These are phyloP conservation scores for Escarpia spicata DNA, from an alignment of 2,888 invertebrate species.

Conservation along the genomic window DNA sequence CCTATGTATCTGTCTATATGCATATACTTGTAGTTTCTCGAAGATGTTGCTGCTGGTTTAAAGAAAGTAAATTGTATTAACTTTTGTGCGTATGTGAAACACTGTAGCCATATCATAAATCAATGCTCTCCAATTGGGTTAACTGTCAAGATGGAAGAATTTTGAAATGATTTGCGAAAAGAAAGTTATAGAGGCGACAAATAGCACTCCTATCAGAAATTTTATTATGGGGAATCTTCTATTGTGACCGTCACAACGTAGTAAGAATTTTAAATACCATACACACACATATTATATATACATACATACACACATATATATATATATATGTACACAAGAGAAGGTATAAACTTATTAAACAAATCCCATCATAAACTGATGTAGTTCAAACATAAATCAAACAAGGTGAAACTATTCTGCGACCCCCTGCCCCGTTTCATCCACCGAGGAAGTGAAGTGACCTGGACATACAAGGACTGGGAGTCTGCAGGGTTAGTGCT, in stretches of 20 bases:
- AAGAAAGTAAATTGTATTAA: not conserved
- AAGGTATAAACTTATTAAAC: constrained; percentile 16
- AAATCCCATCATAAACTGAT: constrained; percentile 5
- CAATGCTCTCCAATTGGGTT: not conserved
- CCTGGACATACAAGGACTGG: not conserved
- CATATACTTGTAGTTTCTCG: not conserved
- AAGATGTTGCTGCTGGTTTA: not conserved
- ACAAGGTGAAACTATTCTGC: not conserved
- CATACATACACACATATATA: not conserved
- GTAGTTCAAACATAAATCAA: constrained; percentile 16
- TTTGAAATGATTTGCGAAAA: not conserved
- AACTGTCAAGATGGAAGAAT: not conserved
- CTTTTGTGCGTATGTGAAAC: not conserved
- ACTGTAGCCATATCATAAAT: not conserved
- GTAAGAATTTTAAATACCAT: not conserved
- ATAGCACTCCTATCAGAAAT: not conserved
- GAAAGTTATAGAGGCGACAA: not conserved
- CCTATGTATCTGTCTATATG: not conserved
- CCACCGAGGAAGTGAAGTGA: not conserved
- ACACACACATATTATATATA: constrained; percentile 7
- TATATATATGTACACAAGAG: not conserved
- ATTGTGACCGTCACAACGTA: not conserved
- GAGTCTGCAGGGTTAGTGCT: not conserved
- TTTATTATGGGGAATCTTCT: not conserved
- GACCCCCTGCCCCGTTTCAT: not conserved